These are phyloP conservation scores for Dioctria rufipes DNA, from an alignment of 2,888 invertebrate genomes.

Conservation along the genomic window DNA sequence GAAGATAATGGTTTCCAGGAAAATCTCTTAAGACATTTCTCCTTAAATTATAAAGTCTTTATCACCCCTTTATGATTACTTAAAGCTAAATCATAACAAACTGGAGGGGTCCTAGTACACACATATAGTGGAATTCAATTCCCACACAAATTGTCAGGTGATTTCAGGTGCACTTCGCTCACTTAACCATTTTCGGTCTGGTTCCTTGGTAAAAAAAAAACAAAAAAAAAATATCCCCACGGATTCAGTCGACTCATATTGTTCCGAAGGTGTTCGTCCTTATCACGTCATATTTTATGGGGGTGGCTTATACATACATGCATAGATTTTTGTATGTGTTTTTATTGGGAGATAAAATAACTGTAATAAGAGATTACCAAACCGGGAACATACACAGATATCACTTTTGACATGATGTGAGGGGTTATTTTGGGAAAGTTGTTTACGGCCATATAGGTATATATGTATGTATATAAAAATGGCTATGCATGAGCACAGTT, in stretches of 20 bases:
- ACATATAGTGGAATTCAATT: not conserved
- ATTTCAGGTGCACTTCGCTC: conserved; percentile 52
- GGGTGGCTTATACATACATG: not conserved
- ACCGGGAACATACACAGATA: conserved; percentile 28
- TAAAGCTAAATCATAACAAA: not conserved
- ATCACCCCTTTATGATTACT: not conserved
- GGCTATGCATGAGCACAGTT: not conserved
- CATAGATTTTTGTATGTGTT: not conserved
- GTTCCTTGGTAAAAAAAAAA: not conserved
- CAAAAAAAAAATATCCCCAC: conserved; percentile 15
- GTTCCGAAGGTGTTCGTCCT: conserved; percentile 27
- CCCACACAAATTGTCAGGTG: conserved; percentile 16
- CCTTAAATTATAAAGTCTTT: too few species aligned
- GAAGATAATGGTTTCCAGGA: too few species aligned
- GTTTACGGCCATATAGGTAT: too few species aligned
- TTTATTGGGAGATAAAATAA: conserved; percentile 49
- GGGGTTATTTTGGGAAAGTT: conserved; percentile 4
- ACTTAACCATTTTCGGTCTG: conserved; percentile 54
- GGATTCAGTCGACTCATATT: conserved; percentile 31
- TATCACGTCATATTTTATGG: not conserved
- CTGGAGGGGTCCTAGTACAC: not conserved
- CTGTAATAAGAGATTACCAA: conserved; percentile 50
- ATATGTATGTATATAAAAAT: not conserved
- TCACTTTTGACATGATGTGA: conserved; percentile 11
- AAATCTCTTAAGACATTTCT: too few species aligned